These are phyloP conservation scores for Oconnorella tubifera DNA, from an alignment of 2,888 invertebrate species.

Conservation along the genomic window DNA sequence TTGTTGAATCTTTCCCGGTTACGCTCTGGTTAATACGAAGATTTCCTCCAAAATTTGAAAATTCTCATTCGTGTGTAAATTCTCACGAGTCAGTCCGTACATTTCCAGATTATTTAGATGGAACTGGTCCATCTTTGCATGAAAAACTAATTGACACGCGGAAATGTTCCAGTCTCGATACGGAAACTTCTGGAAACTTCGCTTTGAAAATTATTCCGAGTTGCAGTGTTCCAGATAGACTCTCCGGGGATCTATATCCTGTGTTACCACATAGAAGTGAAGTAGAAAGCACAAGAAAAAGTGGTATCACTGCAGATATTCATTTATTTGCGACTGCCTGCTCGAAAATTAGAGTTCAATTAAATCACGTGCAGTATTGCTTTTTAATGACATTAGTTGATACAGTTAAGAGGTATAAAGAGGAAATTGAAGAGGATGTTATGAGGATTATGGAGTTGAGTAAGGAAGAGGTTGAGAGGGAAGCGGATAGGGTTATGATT, in stretches of 20 bases:
- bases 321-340: slow-evolving; percentile 77
- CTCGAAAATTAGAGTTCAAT: slow-evolving; percentile 79
- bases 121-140: no score
- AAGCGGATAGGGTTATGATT: slow-evolving; percentile 27
- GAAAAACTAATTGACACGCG: not conserved
- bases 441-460: not conserved
- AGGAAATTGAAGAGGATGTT: slow-evolving; percentile 36
- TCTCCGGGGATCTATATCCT: no score
- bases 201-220: not conserved
- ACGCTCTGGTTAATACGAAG: slow-evolving; percentile 61
- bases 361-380: slow-evolving; percentile 89
- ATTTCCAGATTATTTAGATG: no score
- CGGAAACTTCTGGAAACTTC: not conserved
- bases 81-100: no score
- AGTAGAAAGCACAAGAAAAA: no score
- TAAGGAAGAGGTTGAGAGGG: slow-evolving; percentile 43
- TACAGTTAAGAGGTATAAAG: slow-evolving; percentile 59
- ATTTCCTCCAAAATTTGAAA: no score
- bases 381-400: slow-evolving; percentile 82
- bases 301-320: slow-evolving; percentile 60
- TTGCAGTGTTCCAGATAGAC: not conserved
- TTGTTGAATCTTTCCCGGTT: slow-evolving; percentile 67
- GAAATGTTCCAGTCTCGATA: not conserved
- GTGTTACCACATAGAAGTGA: no score
- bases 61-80: no score